phyloP scores from a whole-genome alignment of 2,113 vertebrate genomes.

The Rhynchomys soricoides region DNA sequence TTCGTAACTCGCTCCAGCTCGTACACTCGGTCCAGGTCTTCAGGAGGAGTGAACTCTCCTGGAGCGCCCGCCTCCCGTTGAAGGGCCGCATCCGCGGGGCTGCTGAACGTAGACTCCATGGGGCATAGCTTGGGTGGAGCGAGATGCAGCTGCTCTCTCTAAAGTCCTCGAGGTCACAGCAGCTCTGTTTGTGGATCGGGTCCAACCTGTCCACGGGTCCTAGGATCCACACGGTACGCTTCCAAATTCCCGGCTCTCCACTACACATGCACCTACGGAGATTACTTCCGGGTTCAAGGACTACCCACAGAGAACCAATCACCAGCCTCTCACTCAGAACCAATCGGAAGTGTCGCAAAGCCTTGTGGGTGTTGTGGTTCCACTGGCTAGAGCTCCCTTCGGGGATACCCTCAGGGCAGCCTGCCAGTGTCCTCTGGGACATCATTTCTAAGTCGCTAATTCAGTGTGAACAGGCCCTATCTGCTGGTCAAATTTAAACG shows the following conservation, averaged over 20 bases:
- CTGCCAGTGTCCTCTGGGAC: not conserved
- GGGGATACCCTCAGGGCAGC: not conserved
- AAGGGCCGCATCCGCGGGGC: slow-evolving; percentile 81
- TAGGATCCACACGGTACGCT: accelerated
- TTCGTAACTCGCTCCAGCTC: slow-evolving; percentile 82
- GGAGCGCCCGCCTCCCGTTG: slow-evolving; percentile 68
- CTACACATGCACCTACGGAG: not conserved
- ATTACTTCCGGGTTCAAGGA: slow-evolving; percentile 61
- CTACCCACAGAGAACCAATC: slow-evolving; percentile 42
- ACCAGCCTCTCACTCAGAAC: not conserved
- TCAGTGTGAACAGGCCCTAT: not conserved
- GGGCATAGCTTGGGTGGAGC: not conserved
- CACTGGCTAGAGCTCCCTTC: accelerated
- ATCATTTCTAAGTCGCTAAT: not conserved
- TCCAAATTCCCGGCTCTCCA: not conserved
- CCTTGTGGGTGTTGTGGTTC: slow-evolving; percentile 64
- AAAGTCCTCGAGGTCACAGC: not conserved
- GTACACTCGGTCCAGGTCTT: slow-evolving; percentile 81
- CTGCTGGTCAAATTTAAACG: not conserved
- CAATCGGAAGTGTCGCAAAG: not conserved
- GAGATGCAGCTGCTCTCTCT: not conserved
- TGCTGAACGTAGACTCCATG: slow-evolving; percentile 87
- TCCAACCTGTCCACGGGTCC: accelerated
- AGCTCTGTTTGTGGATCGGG: accelerated
- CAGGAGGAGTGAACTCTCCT: not conserved